Conservation (phyloP, 2,888 invertebrate species). For the Orthosia gracilis region DNA sequence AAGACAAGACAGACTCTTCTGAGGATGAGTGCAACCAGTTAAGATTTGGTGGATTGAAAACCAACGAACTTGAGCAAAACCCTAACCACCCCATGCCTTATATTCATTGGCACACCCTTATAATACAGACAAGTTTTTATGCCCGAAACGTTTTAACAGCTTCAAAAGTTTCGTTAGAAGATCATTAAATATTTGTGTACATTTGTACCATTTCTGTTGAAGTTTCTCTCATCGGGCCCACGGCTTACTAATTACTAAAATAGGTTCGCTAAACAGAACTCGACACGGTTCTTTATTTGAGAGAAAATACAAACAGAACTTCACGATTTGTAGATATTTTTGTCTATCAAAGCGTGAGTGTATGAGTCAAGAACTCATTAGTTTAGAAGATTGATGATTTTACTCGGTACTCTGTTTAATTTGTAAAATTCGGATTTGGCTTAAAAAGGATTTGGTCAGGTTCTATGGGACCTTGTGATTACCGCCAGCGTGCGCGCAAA, state of each 20-base stretch:
- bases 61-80: not conserved
- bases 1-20: not conserved
- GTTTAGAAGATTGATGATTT: not conserved
- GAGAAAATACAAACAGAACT: conserved; percentile 22
- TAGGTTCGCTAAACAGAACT: conserved; percentile 38
- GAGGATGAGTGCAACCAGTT: not conserved
- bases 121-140: conserved; percentile 5
- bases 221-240: conserved; percentile 30
- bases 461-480: too few relatives aligned
- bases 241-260: conserved; percentile 55
- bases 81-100: not conserved
- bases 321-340: conserved; percentile 6
- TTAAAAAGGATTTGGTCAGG: not conserved
- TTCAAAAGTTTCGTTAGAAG: conserved; percentile 12
- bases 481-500: too few relatives aligned
- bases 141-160: conserved; percentile 26
- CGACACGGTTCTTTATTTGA: conserved; percentile 36
- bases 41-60: not conserved
- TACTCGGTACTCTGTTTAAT: not conserved
- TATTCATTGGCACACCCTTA: conserved; percentile 5
- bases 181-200: conserved; percentile 32
- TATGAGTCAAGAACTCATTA: not conserved
- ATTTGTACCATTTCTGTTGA: conserved; percentile 29
- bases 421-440: not conserved
- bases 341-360: not conserved